Percentiles rank a stretch among this genome's conserved stretches.
Evolutionary conservation across 2,888 invertebrate genomes (phyloP).

Genomic region (Drosophila maculinotata): DNA sequence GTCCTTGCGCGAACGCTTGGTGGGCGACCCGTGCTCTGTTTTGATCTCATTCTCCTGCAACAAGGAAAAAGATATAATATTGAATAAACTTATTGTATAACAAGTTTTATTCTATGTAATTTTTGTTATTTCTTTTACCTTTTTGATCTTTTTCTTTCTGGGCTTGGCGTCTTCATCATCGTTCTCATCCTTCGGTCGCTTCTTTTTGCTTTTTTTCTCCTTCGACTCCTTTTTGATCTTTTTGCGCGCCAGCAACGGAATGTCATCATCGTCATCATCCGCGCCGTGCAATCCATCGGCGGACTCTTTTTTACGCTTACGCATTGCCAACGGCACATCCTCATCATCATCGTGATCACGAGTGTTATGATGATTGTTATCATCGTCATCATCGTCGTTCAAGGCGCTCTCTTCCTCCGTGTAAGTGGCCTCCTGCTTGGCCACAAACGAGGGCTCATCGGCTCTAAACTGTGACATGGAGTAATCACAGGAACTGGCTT

Average conservation of each 20-base stretch:
- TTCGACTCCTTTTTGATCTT: conserved; percentile 85
- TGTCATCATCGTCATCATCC: conserved; percentile 86
- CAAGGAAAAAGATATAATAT: conserved; percentile 34
- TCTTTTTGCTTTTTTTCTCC: conserved; percentile 87
- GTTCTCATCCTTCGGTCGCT: conserved; percentile 87
- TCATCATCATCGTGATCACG: conserved; percentile 86
- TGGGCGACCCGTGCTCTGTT: conserved; percentile 85
- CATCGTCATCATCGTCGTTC: conserved; percentile 62
- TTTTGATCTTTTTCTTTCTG: conserved; percentile 86
- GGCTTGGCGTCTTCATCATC: conserved; percentile 86
- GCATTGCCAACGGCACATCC: conserved; percentile 90
- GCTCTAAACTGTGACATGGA: conserved; percentile 89
- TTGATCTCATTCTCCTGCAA: conserved; percentile 62
- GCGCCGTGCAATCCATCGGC: conserved; percentile 84
- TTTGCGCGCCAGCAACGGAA: conserved; percentile 85
- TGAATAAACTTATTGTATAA: neutral
- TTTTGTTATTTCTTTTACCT: conserved; percentile 48
- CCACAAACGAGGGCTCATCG: conserved; percentile 85
- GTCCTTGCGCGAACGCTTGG: conserved; percentile 87
- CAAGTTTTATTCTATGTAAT: too few species aligned
- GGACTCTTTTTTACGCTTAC: conserved; percentile 65
- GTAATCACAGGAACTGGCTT: conserved; percentile 90
- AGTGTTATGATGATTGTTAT: conserved; percentile 89
- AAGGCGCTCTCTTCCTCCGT: conserved; percentile 83
- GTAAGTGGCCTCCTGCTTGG: conserved; percentile 81